Conservation (phyloP, 1,140 invertebrate species). For the Orchesella cincta region DNA sequence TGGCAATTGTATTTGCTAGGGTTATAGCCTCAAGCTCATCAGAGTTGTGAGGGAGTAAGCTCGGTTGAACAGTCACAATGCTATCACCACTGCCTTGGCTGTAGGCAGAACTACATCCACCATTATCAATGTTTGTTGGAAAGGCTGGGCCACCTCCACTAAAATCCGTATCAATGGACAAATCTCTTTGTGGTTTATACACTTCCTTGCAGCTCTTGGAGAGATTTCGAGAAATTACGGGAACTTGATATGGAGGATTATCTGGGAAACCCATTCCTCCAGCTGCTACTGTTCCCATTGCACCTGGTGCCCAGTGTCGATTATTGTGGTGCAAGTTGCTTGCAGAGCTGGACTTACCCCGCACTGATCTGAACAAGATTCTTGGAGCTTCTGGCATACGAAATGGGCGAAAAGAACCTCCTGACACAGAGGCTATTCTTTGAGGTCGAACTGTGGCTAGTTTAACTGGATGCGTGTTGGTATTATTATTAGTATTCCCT, state of each 20-base stretch:
- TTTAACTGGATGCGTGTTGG: slow-evolving; percentile 24
- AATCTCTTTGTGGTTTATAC: slow-evolving; percentile 3
- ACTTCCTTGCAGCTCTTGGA: slow-evolving; percentile 4
- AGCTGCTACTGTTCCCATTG: slow-evolving; percentile 13
- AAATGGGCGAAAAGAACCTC: slow-evolving; percentile 48
- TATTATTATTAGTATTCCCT: neutral
- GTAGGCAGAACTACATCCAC: neutral
- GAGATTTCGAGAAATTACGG: neutral
- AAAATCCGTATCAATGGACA: slow-evolving; percentile 5
- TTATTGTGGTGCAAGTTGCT: neutral
- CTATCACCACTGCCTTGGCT: neutral
- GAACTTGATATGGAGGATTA: neutral
- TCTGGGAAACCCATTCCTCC: neutral
- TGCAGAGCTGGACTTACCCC: slow-evolving; percentile 32
- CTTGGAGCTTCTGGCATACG: slow-evolving; percentile 48
- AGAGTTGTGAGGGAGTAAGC: slow-evolving; percentile 14
- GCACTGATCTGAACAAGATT: slow-evolving; percentile 49
- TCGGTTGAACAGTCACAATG: neutral
- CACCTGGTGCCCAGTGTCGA: neutral
- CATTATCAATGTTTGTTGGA: neutral
- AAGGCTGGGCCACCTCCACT: neutral
- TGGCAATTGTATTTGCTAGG: slow-evolving; percentile 31
- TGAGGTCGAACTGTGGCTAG: slow-evolving; percentile 49
- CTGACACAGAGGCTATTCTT: slow-evolving; percentile 38
- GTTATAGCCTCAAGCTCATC: slow-evolving; percentile 24